A percentile compares a stretch with the other conserved stretches of the same genome.
phyloP scores from a whole-genome alignment of 1,140 invertebrate genomes.

The Drosophila watanabei region DNA sequence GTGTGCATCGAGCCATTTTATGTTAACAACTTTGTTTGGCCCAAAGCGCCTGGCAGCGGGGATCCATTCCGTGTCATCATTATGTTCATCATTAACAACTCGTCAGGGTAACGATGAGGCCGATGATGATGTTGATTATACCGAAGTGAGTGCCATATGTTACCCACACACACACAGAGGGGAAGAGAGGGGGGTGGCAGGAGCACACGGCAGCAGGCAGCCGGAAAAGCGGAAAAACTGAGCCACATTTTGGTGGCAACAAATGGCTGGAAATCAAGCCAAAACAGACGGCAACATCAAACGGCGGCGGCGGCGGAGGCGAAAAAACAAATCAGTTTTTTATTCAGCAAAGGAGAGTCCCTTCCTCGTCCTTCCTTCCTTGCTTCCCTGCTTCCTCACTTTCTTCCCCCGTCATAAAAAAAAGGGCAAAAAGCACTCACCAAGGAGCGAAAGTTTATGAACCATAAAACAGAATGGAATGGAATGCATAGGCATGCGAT shows the following conservation, averaged over 20 bases:
- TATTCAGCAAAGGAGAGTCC: slow-evolving; percentile 38
- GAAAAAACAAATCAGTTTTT: slow-evolving; percentile 67
- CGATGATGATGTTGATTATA: slow-evolving; percentile 56
- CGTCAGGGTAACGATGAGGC: slow-evolving; percentile 52
- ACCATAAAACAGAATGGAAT: slow-evolving; percentile 64
- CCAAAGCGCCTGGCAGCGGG: slow-evolving; percentile 47
- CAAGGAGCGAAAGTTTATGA: slow-evolving; percentile 63
- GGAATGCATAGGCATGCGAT: slow-evolving; percentile 61
- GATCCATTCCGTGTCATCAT: slow-evolving; percentile 31
- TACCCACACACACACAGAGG: not conserved
- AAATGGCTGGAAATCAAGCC: slow-evolving; percentile 60
- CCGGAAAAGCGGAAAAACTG: slow-evolving; percentile 11
- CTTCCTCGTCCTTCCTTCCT: too few relatives aligned
- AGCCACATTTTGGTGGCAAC: slow-evolving; percentile 53
- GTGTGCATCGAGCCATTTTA: slow-evolving; percentile 58
- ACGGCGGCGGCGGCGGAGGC: slow-evolving; percentile 8
- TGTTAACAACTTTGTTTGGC: slow-evolving; percentile 68
- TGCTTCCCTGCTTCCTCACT: too few relatives aligned
- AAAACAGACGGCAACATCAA: slow-evolving; percentile 37
- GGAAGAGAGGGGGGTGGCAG: too few relatives aligned
- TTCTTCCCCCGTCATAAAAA: slow-evolving; percentile 32
- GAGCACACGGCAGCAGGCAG: not conserved
- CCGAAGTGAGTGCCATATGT: slow-evolving; percentile 61
- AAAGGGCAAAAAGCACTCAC: slow-evolving; percentile 52
- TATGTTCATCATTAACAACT: slow-evolving; percentile 65